Percentiles rank a stretch among this genome's conserved stretches.
Conservation (phyloP, 1,140 invertebrate genomes). For the Drosophila eugracilis region DNA sequence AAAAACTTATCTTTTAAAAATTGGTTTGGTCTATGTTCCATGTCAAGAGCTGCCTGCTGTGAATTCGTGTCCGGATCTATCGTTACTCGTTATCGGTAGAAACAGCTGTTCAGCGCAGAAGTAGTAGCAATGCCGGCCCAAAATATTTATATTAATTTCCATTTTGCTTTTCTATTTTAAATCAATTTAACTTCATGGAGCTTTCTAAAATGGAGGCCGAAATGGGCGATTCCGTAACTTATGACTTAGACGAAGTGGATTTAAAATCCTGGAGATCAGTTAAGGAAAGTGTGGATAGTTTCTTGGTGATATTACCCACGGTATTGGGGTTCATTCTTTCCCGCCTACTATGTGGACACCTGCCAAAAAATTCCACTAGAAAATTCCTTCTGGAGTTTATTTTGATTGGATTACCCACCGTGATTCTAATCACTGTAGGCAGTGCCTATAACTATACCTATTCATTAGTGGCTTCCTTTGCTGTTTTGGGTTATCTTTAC, state of each 20-base stretch:
- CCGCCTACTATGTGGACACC: constrained; percentile 29
- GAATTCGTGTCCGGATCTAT: too few species aligned
- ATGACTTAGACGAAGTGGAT: background rate
- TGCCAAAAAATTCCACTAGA: constrained; percentile 24
- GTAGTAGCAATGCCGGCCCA: constrained; percentile 12
- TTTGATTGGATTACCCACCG: constrained; percentile 49
- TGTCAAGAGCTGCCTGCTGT: background rate
- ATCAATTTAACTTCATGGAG: too few species aligned
- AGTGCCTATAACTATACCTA: constrained; percentile 21
- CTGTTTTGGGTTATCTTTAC: constrained; percentile 15
- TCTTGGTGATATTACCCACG: constrained; percentile 31
- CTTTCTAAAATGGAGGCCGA: constrained; percentile 17
- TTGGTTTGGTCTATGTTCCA: too few species aligned
- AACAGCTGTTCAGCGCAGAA: too few species aligned
- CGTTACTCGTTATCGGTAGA: too few species aligned
- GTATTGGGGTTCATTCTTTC: constrained; percentile 53
- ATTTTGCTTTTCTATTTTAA: too few species aligned
- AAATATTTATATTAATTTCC: too few species aligned
- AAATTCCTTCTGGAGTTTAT: constrained; percentile 65
- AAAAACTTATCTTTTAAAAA: too few species aligned
- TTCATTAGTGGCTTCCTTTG: background rate
- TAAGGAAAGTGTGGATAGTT: constrained; percentile 26
- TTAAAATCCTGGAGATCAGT: constrained; percentile 31
- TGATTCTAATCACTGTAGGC: constrained; percentile 43
- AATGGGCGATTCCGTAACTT: background rate